Conservation (phyloP, 92 coral and sea anemone species). For the Parazoanthus atlanticus region DNA sequence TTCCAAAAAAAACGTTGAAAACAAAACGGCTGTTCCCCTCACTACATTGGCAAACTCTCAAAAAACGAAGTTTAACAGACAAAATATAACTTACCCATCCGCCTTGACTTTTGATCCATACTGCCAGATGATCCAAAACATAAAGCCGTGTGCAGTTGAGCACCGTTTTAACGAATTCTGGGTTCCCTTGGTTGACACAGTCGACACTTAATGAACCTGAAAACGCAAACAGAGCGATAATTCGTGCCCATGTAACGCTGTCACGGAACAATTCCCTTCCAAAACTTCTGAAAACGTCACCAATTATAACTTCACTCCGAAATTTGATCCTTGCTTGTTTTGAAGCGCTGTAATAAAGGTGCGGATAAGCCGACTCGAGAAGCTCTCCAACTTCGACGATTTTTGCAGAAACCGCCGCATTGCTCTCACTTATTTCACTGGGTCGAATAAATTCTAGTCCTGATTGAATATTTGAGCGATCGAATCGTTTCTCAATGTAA, state of each 20-base stretch:
- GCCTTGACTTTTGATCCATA: conserved; percentile 86
- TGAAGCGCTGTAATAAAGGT: conserved; percentile 80
- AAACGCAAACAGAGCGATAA: conserved; percentile 86
- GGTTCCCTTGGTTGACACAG: conserved; percentile 80
- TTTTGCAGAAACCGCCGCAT: conserved; percentile 64
- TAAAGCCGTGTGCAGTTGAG: conserved; percentile 78
- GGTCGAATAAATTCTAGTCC: conserved; percentile 83
- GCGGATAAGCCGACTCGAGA: conserved; percentile 87
- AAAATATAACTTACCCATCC: conserved; percentile 87
- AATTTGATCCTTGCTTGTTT: conserved; percentile 82
- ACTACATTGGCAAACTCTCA: neutral
- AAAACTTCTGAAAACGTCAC: conserved; percentile 77
- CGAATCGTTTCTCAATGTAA: conserved; percentile 83
- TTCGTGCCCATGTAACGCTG: conserved; percentile 88
- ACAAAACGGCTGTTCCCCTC: neutral
- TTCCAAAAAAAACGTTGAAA: neutral
- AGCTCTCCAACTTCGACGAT: conserved; percentile 87
- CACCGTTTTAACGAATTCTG: conserved; percentile 83
- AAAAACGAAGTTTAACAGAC: neutral
- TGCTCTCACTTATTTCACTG: conserved; percentile 65
- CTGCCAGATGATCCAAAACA: conserved; percentile 84
- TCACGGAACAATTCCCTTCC: conserved; percentile 87
- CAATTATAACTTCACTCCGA: conserved; percentile 88
- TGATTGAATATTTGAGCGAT: conserved; percentile 79
- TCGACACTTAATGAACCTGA: conserved; percentile 89